Evolutionary conservation across 2,797 vertebrate species (phyloP), one percentile per base, ranked within the genome.

Genomic region (Danionella dracula): DNA sequence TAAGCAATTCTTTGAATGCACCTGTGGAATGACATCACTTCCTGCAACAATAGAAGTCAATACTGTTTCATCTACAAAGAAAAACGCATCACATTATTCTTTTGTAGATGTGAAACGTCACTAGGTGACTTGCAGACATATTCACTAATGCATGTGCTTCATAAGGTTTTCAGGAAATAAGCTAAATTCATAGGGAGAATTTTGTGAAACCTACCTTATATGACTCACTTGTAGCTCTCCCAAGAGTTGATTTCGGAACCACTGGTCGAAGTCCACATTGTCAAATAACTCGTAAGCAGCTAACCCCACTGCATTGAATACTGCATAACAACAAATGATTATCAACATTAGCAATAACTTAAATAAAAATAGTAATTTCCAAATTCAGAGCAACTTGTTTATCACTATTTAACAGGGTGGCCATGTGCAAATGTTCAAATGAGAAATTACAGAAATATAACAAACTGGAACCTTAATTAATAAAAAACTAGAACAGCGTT

Each of bases 251-350:
- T 91, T 96, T 85, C 93, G 95, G 89, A 99, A 99, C 96, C 96
- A 99, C 75, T 93, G 92, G 87, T 96, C 95, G 82, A 98, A 99
- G 87, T 98, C 96, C 86, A 99, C 93, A 48, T 92, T 96, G 83
- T 99, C 96, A 83, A 98, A 99, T 1, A 99, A 87, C 70, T 99
- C 96, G 79, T 93, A 98, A 16, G 96, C 95, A 31, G 95, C 93
- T 69, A 99, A 85, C 71, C 96, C 96, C 78, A 98, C 89, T 0
- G 95, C 96, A 80, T 98, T 99, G 85, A 96, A 99, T 17, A 98
- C 96, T 95, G 81, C n/a, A 46, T 27, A 3, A 27, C 23, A 27
- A 27, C 23, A 27, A 27, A 27, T 27, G 3, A 27, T 27, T 27
- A 6, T 27, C 3, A 27, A 6, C 3, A 27, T 27, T 27, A 27